Conservation (phyloP, 2,797 vertebrate species). For the Notolabrus celidotus region DNA sequence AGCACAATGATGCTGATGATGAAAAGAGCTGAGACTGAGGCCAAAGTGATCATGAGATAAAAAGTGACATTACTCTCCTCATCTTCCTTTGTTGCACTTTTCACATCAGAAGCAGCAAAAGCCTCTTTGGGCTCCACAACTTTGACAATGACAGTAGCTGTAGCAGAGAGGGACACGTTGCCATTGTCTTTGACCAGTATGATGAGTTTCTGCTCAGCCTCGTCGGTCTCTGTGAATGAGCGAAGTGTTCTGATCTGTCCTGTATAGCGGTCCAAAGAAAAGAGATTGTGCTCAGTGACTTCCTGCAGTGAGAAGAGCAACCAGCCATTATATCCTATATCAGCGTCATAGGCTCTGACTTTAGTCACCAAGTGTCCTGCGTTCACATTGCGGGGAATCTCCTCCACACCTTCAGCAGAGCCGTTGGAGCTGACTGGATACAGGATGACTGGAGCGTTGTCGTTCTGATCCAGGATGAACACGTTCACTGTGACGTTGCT, state of each 20-base stretch:
- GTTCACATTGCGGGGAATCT: slow-evolving; percentile 65
- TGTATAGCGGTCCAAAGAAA: slow-evolving; percentile 60
- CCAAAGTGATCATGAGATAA: slow-evolving; percentile 61
- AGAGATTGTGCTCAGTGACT: slow-evolving; percentile 51
- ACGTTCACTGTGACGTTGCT: too few species aligned
- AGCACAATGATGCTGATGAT: slow-evolving; percentile 59
- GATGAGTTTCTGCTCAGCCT: slow-evolving; percentile 52
- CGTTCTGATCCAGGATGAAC: slow-evolving; percentile 35
- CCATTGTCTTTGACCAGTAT: slow-evolving; percentile 67
- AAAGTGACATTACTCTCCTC: slow-evolving; percentile 4
- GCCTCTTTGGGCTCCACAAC: slow-evolving; percentile 18
- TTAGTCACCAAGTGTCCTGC: slow-evolving; percentile 33
- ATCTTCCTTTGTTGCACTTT: slow-evolving; percentile 6
- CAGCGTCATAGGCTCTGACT: slow-evolving; percentile 57
- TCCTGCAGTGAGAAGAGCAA: slow-evolving; percentile 49
- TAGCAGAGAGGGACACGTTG: slow-evolving; percentile 45
- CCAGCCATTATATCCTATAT: slow-evolving; percentile 68
- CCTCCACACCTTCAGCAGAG: slow-evolving; percentile 63
- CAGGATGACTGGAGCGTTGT: slow-evolving; percentile 45
- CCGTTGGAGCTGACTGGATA: slow-evolving; percentile 54
- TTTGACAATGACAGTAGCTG: too few species aligned
- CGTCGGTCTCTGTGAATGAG: slow-evolving; percentile 51
- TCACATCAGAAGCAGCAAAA: slow-evolving; percentile 53
- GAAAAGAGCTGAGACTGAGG: slow-evolving; percentile 63
- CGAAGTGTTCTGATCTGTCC: slow-evolving; percentile 55